Conservation (phyloP, 2,113 vertebrate species). For the Charina bottae region DNA sequence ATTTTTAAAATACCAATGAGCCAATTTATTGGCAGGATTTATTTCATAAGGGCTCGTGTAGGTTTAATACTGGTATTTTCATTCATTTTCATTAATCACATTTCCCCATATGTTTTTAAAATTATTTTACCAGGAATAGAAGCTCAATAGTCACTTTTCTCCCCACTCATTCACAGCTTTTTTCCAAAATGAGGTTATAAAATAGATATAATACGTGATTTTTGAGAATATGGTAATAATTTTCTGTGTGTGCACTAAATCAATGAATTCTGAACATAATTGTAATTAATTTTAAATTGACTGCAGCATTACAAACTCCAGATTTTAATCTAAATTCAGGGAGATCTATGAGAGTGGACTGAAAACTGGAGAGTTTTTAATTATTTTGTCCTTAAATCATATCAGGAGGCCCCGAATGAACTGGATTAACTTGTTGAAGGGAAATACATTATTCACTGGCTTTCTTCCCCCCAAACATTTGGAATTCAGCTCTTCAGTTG, state of each 20-base stretch:
- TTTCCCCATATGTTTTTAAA: not conserved
- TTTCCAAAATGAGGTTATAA: slow-evolving; percentile 13
- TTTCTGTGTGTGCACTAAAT: not conserved
- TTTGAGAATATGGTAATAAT: slow-evolving; percentile 1
- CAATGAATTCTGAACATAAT: not conserved
- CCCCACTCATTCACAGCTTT: not conserved
- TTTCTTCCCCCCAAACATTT: not conserved
- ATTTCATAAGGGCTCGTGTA: not conserved
- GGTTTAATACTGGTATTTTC: slow-evolving; percentile 17
- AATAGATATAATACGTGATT: slow-evolving; percentile 1
- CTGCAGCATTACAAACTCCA: slow-evolving; percentile 20
- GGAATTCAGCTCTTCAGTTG: not conserved
- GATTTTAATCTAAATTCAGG: not conserved
- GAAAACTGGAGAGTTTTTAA: not conserved
- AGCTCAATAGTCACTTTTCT: not conserved
- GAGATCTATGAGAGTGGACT: not conserved
- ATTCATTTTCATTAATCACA: slow-evolving; percentile 15
- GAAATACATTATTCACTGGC: not conserved
- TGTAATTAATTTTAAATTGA: slow-evolving; percentile 18
- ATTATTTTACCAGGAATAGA: slow-evolving; percentile 3
- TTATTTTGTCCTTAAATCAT: not conserved
- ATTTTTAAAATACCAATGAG: slow-evolving; percentile 5
- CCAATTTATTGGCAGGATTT: not conserved
- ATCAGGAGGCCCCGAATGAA: not conserved
- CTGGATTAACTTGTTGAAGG: not conserved